phyloP scores from a whole-genome alignment of 2,888 invertebrate genomes.

The Yponomeuta cagnagella region DNA sequence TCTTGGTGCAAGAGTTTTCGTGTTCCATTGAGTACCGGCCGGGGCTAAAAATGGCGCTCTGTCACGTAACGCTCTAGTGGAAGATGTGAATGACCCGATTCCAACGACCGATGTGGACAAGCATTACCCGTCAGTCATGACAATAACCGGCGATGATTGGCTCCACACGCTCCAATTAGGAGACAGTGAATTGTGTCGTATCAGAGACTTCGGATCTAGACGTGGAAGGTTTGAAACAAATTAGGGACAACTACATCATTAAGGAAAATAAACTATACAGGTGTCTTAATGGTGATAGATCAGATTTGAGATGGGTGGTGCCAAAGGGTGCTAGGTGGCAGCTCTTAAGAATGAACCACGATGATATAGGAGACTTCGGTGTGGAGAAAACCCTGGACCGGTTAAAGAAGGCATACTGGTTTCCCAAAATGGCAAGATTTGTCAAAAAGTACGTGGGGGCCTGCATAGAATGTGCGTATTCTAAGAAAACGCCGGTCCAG shows the following conservation, averaged over 20 bases:
- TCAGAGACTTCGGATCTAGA: constrained; percentile 20
- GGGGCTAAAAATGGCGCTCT: constrained; percentile 18
- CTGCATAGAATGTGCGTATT: constrained; percentile 19
- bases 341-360: constrained; percentile 38
- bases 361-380: constrained; percentile 30
- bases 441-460: constrained; percentile 2
- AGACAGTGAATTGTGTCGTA: constrained; percentile 22
- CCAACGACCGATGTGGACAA: too few relatives aligned
- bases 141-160: constrained; percentile 21
- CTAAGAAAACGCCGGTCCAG: constrained; percentile 31
- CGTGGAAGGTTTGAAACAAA: constrained; percentile 19
- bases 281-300: constrained; percentile 18
- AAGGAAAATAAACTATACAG: too few relatives aligned
- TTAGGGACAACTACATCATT: constrained; percentile 23
- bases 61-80: constrained; percentile 11
- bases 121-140: constrained; percentile 19
- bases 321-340: constrained; percentile 32
- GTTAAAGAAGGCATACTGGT: constrained; percentile 15
- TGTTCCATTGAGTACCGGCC: constrained; percentile 15
- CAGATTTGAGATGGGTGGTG: constrained; percentile 29
- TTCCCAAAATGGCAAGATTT: constrained; percentile 14
- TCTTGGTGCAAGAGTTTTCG: constrained; percentile 11
- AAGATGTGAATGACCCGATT: background rate
- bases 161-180: constrained; percentile 22
- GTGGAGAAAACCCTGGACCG: constrained; percentile 17